phyloP scores from a whole-genome alignment of 2,888 invertebrate species.

The Eilema griseolum region DNA sequence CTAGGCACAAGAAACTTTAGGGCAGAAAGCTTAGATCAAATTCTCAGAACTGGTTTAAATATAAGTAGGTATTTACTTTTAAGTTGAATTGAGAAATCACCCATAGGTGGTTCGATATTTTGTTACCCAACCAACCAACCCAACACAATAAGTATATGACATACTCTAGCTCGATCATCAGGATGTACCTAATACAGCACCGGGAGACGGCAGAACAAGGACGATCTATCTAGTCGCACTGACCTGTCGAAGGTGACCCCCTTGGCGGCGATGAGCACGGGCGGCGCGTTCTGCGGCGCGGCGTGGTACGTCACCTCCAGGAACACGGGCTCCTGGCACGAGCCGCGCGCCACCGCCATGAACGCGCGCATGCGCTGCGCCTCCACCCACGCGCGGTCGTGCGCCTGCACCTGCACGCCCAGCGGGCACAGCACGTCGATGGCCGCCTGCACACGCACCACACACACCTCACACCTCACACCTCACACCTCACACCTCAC shows the following conservation, averaged over 20 bases:
- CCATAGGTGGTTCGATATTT: too few species aligned
- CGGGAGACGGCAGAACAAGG: too few species aligned
- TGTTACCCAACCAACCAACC: too few species aligned
- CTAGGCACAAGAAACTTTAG: too few species aligned
- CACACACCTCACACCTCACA: too few species aligned
- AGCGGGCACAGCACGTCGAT: conserved; percentile 89
- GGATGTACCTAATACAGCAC: too few species aligned
- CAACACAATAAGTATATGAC: too few species aligned
- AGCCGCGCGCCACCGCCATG: conserved; percentile 90
- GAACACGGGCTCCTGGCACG: conserved; percentile 89
- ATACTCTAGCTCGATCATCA: too few species aligned
- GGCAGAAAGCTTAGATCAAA: too few species aligned
- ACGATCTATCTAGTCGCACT: background rate
- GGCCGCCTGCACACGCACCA: conserved; percentile 67
- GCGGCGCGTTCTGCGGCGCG: conserved; percentile 75
- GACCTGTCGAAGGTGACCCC: conserved; percentile 88
- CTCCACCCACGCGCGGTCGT: conserved; percentile 89
- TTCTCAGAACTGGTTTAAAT: background rate
- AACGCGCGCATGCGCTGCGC: conserved; percentile 87
- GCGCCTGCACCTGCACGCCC: conserved; percentile 82
- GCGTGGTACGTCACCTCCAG: conserved; percentile 88
- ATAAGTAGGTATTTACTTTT: too few species aligned
- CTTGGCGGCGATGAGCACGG: conserved; percentile 89
- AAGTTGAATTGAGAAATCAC: too few species aligned
- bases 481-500: too few species aligned